Evolutionary conservation across 2,797 vertebrate genomes (phyloP).

Genomic region (Pipistrellus kuhlii): DNA sequence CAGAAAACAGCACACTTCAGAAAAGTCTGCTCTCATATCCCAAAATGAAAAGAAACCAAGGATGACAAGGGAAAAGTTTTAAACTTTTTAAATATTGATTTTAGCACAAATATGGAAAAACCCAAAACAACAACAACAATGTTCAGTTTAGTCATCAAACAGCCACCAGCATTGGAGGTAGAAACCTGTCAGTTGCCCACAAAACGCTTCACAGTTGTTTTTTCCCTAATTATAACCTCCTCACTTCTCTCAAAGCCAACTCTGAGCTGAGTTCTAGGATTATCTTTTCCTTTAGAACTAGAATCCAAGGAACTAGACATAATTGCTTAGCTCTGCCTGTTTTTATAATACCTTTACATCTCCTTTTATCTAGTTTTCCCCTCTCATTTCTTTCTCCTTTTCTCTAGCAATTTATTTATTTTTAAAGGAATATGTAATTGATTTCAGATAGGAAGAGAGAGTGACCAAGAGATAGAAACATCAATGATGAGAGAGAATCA

Average conservation of each 20-base stretch:
- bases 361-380: background rate
- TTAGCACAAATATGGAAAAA: background rate
- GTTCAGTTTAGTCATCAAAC: background rate
- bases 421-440: no score
- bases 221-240: background rate
- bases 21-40: background rate
- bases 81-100: background rate
- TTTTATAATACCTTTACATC: background rate
- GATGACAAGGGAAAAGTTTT: background rate
- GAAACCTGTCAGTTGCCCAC: background rate
- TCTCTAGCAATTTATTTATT: background rate
- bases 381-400: background rate
- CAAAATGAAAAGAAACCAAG: background rate
- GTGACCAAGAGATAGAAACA: no score
- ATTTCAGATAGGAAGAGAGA: no score
- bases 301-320: no score
- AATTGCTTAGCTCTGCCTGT: background rate
- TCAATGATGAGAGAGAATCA: no score
- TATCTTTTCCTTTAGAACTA: background rate
- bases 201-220: background rate
- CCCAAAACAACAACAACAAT: background rate
- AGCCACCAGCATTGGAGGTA: background rate
- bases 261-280: background rate
- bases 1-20: background rate
- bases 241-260: background rate